phyloP scores from a whole-genome alignment of 1,140 invertebrate species.

The Drepana arcuata region DNA sequence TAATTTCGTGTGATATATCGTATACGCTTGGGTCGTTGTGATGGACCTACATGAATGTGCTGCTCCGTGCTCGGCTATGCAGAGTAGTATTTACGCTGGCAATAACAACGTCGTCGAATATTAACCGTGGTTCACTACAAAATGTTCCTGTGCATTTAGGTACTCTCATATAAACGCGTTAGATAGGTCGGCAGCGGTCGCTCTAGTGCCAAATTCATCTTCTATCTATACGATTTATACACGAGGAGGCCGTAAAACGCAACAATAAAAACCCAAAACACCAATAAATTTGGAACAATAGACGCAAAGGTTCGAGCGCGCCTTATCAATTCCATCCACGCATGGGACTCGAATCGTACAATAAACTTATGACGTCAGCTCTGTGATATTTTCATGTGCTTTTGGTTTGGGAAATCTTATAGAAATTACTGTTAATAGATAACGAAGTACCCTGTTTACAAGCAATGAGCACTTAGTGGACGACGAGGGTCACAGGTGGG shows the following conservation, averaged over 20 bases:
- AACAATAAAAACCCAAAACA: constrained; percentile 75
- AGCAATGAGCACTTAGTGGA: constrained; percentile 64
- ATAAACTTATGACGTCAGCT: constrained; percentile 64
- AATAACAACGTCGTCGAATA: no score
- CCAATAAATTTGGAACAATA: constrained; percentile 73
- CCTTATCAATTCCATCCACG: constrained; percentile 71
- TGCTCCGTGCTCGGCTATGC: no score
- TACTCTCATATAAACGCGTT: no score
- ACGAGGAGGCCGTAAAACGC: constrained; percentile 70
- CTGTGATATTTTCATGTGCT: no score
- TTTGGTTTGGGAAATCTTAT: no score
- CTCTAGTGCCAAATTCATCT: constrained; percentile 53
- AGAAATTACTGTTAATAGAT: constrained; percentile 35
- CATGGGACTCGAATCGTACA: constrained; percentile 57
- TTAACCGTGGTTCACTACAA: no score
- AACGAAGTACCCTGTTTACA: constrained; percentile 54
- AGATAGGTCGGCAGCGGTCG: constrained; percentile 47
- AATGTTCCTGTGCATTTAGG: no score
- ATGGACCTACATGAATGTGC: constrained; percentile 43
- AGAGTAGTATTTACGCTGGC: no score
- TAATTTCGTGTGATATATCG: constrained; percentile 65
- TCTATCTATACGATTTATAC: constrained; percentile 69
- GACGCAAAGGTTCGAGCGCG: constrained; percentile 69
- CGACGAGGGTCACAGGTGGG: constrained; percentile 54
- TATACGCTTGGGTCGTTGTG: constrained; percentile 27